Conservation (phyloP, 2,888 invertebrate genomes). For the Actias luna region DNA sequence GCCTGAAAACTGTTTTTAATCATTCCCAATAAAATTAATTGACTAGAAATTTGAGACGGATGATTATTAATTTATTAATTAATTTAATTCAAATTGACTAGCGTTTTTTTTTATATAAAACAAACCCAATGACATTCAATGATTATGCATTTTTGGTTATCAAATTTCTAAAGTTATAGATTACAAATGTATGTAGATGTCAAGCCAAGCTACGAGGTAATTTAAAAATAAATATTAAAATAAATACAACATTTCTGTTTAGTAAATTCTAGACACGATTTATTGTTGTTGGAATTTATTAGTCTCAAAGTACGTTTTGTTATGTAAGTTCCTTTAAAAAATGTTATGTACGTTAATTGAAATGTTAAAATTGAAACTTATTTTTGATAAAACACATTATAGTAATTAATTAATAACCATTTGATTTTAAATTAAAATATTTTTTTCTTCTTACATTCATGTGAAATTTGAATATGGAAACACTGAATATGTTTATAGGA, state of each 20-base stretch:
- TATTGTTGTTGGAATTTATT: neutral
- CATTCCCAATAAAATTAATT: constrained; percentile 33
- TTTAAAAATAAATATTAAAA: neutral
- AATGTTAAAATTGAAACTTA: too few relatives aligned
- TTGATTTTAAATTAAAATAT: too few relatives aligned
- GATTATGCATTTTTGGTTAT: neutral
- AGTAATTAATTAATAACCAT: too few relatives aligned
- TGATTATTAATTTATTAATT: constrained; percentile 10
- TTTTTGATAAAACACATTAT: too few relatives aligned
- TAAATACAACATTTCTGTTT: neutral
- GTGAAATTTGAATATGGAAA: too few relatives aligned
- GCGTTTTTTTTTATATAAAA: constrained; percentile 19
- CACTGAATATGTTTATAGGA: too few relatives aligned
- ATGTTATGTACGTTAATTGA: too few relatives aligned
- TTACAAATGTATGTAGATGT: neutral
- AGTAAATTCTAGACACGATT: neutral
- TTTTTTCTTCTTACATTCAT: too few relatives aligned
- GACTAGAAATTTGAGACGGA: constrained; percentile 44
- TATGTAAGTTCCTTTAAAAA: too few relatives aligned
- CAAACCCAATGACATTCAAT: neutral
- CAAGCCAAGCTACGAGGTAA: neutral
- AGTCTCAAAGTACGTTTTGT: too few relatives aligned
- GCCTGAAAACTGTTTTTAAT: constrained; percentile 58
- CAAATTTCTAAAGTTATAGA: too few relatives aligned
- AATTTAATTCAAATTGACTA: constrained; percentile 17